Base-by-base conservation (phyloP, 2,113 vertebrate genomes). In the Mormyrus lacerda region DNA sequence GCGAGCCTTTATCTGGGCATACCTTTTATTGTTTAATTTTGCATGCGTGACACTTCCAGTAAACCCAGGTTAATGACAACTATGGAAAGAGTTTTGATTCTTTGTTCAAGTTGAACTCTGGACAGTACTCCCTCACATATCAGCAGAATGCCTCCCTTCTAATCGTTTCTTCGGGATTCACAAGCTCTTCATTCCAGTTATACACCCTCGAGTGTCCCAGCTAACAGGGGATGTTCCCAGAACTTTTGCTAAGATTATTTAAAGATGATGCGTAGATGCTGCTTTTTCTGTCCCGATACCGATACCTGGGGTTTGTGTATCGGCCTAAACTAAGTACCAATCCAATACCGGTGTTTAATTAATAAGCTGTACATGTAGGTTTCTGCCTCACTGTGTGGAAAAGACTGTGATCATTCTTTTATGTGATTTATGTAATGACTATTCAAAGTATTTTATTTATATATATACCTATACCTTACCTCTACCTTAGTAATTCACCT, bases 121-220 rank as follows among this genome's bases (percentile, higher is more conserved):
- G 58, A 73, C 44, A 73, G 65, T 58, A 17, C 9, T 51, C 42
- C 42, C 82, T 89, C 61, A 44, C 82, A 47, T 61, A 35, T 61
- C 82, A 58, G 35, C 21, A 58, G 50, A 65, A n/a, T 15, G 17
- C 42, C 79, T 79, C 35, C 21, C 61, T 17, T 50, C 84, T 65
- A 31, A 7, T 73, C 88, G 61, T 83, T 89, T 88, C 91, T 69
- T 39, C 35, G 15, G 69, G 13, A 17, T 39, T 17, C 76, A 42
- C 27, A 88, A 42, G 24, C 87, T 86, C 31, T 84, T 91, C 92
- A 93, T 91, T 90, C 91, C 88, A 91, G 91, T 89, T 91, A 92
- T 94, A 95, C 45, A 91, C 93, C 93, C 19, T 89, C 88, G 91
- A 65, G 82, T 84, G n/a, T 69, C 58, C 58, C 58, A 65, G 24